Evolutionary conservation across 2,888 invertebrate genomes (phyloP).

Genomic region (Cataglyphis altisquamis): DNA sequence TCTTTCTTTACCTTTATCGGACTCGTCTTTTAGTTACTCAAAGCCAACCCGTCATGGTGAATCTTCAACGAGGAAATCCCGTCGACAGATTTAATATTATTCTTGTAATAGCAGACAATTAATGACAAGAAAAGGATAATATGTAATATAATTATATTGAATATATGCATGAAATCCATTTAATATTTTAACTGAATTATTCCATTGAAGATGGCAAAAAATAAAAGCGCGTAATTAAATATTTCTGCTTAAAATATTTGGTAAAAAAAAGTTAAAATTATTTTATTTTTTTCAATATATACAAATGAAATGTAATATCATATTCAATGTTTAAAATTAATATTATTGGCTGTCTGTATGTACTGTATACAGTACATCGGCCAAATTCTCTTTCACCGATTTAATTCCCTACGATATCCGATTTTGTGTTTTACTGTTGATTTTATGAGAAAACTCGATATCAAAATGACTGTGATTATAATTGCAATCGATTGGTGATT

Average conservation of each 20-base stretch:
- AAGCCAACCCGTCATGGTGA: slow-evolving; percentile 10
- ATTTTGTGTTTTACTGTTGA: slow-evolving; percentile 54
- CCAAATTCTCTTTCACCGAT: slow-evolving; percentile 5
- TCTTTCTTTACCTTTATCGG: slow-evolving; percentile 22
- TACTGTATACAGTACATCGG: background rate
- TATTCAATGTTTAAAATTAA: background rate
- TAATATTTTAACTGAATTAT: background rate
- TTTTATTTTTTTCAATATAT: background rate
- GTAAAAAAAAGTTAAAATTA: background rate
- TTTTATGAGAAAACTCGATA: slow-evolving; percentile 11
- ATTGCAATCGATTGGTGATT: background rate
- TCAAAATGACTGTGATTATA: slow-evolving; percentile 33
- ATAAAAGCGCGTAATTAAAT: background rate
- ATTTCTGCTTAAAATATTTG: background rate
- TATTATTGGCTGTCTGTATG: too few species aligned
- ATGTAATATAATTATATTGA: background rate
- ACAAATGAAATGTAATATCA: background rate
- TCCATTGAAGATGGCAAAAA: background rate
- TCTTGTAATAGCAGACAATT: slow-evolving; percentile 21
- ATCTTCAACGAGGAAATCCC: slow-evolving; percentile 1
- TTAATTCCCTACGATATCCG: slow-evolving; percentile 57
- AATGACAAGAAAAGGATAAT: background rate
- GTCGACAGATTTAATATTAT: slow-evolving; percentile 11
- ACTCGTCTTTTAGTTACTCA: slow-evolving; percentile 26
- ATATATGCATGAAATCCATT: background rate